Base-by-base conservation (phyloP, 2,888 invertebrate species). In the Neuroscelio doddi region DNA sequence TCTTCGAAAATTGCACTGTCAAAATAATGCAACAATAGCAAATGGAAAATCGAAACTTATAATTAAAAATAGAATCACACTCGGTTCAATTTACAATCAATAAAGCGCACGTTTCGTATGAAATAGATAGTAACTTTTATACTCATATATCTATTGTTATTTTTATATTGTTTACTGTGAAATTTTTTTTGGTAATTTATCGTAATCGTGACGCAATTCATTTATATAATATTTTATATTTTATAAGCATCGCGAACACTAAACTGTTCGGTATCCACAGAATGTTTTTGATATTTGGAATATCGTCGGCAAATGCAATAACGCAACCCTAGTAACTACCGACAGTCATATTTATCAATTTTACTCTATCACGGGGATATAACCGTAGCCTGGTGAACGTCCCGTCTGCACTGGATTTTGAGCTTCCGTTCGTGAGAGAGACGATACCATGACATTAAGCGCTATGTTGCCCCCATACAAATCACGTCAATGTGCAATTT, bases 401-500 rank as follows among this genome's bases (percentile, higher is more conserved):
- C 64, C 66, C 65, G 53, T 17, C 32, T 42, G 63, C 49, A 57
- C 32, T 53, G 58, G 52, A 65, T 68, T 58, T 63, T 41, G 58
- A 71, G 69, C 73, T 73, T 74, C 77, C 69, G 75, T 62, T 63
- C 56, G 57, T 70, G 72, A 70, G 72, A 75, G 72, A 72, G 70
- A 71, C 70, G 70, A 63, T 50, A 69, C 76, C 75, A 71, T 72
- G 75, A 74, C 77, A 76, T 78, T 77, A 77, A 75, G 59, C 75
- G 69, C 64, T 69, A 69, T 70, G 73, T 74, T 75, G 71, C 73
- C 70, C 62, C 74, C 75, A 72, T 78, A 78, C 78, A 78, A 78
- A 78, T 78, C 78, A 78, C 76, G 75, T 76, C 77, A 72, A 75
- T 78, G 72, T 69, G 64, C 73, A 73, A 78, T 78, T 78, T 78